phyloP scores from a whole-genome alignment of 2,888 invertebrate genomes.

The Philereme transversata region DNA sequence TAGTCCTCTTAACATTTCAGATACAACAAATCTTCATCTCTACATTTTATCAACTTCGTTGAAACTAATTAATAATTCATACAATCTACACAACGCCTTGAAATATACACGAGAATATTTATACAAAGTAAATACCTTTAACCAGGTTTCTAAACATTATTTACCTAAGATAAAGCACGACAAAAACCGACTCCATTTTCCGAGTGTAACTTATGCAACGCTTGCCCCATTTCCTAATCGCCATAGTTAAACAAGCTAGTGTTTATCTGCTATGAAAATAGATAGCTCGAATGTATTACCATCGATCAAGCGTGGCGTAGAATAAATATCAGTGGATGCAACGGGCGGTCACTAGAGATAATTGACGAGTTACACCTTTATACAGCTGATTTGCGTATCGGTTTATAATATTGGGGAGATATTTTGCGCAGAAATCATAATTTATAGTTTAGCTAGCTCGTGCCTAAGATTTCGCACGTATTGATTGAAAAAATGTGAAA shows the following conservation, averaged over 20 bases:
- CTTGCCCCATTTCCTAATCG: slow-evolving; percentile 27
- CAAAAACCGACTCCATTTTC: slow-evolving; percentile 18
- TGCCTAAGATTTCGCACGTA: too few species aligned
- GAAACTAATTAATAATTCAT: too few species aligned
- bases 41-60: too few species aligned
- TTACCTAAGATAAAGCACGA: slow-evolving; percentile 23
- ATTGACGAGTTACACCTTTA: slow-evolving; percentile 34
- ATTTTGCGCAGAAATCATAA: neutral
- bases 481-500: too few species aligned
- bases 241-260: slow-evolving; percentile 27
- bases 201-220: slow-evolving; percentile 13
- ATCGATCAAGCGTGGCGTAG: slow-evolving; percentile 39
- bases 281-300: slow-evolving; percentile 39
- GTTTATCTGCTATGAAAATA: slow-evolving; percentile 38
- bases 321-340: slow-evolving; percentile 11
- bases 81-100: neutral
- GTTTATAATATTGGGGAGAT: slow-evolving; percentile 19
- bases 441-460: neutral
- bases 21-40: too few species aligned
- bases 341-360: slow-evolving; percentile 28
- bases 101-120: slow-evolving; percentile 12
- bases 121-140: slow-evolving; percentile 7
- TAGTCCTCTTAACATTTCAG: too few species aligned
- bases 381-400: slow-evolving; percentile 22
- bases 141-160: slow-evolving; percentile 21